Evolutionary conservation across 2,113 vertebrate genomes (phyloP).

Genomic region (Oncorhynchus tshawytscha): DNA sequence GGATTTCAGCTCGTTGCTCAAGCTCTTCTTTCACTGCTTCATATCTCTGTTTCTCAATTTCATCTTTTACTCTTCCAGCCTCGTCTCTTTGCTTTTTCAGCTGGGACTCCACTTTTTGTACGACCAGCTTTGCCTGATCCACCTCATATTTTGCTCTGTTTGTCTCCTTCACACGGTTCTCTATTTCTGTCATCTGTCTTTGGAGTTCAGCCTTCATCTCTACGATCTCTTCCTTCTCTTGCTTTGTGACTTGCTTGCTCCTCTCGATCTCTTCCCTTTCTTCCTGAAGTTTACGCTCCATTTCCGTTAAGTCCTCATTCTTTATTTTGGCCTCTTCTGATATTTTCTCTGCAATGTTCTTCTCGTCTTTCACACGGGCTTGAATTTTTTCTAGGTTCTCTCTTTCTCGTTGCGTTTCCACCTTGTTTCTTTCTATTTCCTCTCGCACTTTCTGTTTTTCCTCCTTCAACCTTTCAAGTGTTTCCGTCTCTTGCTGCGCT

Average conservation of each 20-base stretch:
- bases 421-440: slow-evolving; percentile 16
- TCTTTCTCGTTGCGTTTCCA: neutral
- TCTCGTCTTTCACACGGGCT: slow-evolving; percentile 20
- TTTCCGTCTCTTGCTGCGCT: neutral
- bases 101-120: neutral
- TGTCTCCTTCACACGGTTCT: slow-evolving; percentile 8
- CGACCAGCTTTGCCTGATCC: neutral
- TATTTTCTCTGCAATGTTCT: neutral
- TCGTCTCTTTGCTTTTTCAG: slow-evolving; percentile 15
- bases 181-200: slow-evolving; percentile 15
- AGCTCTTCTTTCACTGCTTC: slow-evolving; percentile 11
- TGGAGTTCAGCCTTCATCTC: slow-evolving; percentile 16
- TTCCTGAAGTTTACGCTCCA: slow-evolving; percentile 9
- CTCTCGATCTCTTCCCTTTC: slow-evolving; percentile 7
- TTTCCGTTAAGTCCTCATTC: slow-evolving; percentile 7
- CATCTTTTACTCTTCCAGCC: slow-evolving; percentile 6
- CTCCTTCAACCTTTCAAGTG: slow-evolving; percentile 4
- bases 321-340: slow-evolving; percentile 17
- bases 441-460: slow-evolving; percentile 11
- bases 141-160: slow-evolving; percentile 1
- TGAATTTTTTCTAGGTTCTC: slow-evolving; percentile 6
- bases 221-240: slow-evolving; percentile 4
- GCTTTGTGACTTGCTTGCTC: neutral
- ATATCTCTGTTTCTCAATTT: slow-evolving; percentile 19
- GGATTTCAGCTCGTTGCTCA: slow-evolving; percentile 21